Conservation (phyloP, 2,888 invertebrate genomes). For the Tribolium freemani region DNA sequence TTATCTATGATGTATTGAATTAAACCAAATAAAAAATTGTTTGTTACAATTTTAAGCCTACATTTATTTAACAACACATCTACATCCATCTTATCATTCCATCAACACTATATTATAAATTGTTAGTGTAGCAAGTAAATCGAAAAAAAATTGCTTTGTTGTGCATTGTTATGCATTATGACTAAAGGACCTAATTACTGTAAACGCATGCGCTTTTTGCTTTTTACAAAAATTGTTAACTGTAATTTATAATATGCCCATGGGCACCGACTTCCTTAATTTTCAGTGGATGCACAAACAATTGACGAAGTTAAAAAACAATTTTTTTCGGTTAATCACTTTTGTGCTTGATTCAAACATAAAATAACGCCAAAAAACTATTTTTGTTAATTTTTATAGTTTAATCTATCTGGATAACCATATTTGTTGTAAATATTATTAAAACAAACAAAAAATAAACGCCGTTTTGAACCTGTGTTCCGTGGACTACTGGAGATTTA, state of each 20-base stretch:
- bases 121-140: neutral
- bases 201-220: conserved; percentile 27
- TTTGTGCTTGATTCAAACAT: no score
- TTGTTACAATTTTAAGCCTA: conserved; percentile 63
- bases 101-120: neutral
- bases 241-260: no score
- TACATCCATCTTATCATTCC: conserved; percentile 9
- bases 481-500: no score
- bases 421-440: no score
- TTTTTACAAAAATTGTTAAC: neutral
- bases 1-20: conserved; percentile 69
- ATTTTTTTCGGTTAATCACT: no score
- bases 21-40: conserved; percentile 69
- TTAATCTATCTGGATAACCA: no score
- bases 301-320: neutral
- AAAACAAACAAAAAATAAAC: no score
- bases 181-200: conserved; percentile 4
- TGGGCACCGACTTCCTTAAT: no score
- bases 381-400: no score
- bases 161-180: conserved; percentile 1
- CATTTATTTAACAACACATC: conserved; percentile 36
- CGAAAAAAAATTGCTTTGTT: neutral
- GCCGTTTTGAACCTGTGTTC: no score
- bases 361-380: no score
- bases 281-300: no score